These are phyloP conservation scores for Metellina segmentata DNA, from an alignment of 2,888 invertebrate species.

Conservation along the genomic window DNA sequence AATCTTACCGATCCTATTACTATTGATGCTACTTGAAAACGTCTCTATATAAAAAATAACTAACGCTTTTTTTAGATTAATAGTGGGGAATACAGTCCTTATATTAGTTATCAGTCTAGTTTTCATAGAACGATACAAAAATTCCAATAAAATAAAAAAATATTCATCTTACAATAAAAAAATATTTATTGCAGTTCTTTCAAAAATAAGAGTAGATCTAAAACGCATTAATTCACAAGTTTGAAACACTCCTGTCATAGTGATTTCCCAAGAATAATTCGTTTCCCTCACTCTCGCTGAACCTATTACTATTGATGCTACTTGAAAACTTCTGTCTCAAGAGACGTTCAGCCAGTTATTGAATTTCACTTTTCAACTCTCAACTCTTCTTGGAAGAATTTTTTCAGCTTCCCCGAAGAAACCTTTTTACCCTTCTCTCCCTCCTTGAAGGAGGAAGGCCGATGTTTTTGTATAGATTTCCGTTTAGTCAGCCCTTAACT, in stretches of 20 bases:
- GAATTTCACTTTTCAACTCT: conserved; percentile 55
- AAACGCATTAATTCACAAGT: too few species aligned
- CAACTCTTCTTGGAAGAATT: conserved; percentile 8
- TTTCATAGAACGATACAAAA: too few species aligned
- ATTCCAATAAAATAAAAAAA: too few species aligned
- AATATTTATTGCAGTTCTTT: too few species aligned
- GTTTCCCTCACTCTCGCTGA: background rate
- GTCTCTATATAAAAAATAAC: background rate
- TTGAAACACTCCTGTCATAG: background rate
- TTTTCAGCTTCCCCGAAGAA: background rate
- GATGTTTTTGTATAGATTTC: conserved; percentile 66
- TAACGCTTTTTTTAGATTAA: too few species aligned
- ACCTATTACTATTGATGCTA: conserved; percentile 1
- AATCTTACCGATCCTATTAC: background rate
- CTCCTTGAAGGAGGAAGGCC: conserved; percentile 17
- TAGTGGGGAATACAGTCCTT: too few species aligned
- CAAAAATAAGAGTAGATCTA: too few species aligned
- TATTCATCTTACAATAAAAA: too few species aligned
- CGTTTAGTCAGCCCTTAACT: conserved; percentile 68
- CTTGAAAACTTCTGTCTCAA: conserved; percentile 4
- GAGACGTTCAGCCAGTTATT: conserved; percentile 35
- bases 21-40: background rate
- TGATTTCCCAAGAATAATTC: background rate
- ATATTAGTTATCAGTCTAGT: too few species aligned
- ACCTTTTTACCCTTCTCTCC: background rate